These are phyloP conservation scores for Ochropacha duplaris DNA, from an alignment of 2,888 invertebrate species.

Conservation along the genomic window DNA sequence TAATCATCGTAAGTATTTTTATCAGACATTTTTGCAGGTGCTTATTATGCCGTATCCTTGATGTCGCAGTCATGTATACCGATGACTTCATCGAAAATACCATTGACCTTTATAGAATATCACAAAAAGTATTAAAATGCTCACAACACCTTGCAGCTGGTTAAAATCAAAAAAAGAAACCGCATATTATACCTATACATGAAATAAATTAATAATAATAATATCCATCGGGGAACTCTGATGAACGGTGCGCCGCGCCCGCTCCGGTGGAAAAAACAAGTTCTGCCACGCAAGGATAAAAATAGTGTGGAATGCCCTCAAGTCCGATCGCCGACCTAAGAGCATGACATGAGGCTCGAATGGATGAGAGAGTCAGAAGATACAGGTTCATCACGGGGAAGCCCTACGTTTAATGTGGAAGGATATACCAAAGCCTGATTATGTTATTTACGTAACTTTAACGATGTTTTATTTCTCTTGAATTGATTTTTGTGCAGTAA, in stretches of 20 bases:
- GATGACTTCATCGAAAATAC: slow-evolving; percentile 21
- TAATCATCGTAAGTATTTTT: neutral
- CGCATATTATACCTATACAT: no score
- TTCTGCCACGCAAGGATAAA: neutral
- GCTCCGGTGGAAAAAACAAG: neutral
- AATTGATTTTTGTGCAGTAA: no score
- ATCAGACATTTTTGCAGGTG: neutral
- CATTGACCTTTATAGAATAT: neutral
- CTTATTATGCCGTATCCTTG: neutral
- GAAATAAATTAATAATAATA: no score
- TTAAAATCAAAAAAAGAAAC: no score
- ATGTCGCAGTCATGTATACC: slow-evolving; percentile 3
- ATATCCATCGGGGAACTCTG: neutral
- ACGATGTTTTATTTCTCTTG: neutral
- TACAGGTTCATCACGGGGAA: neutral
- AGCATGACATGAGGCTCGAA: neutral
- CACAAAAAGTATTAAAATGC: no score
- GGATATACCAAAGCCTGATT: neutral
- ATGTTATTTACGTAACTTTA: neutral
- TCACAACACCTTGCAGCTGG: no score
- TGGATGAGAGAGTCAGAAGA: neutral
- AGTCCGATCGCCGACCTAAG: neutral
- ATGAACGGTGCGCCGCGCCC: neutral
- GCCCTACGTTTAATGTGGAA: neutral
- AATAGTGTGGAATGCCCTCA: neutral